Evolutionary conservation across 2,797 vertebrate species (phyloP), one percentile per base, ranked within the genome.

Genomic region (Danio jaintianensis): DNA sequence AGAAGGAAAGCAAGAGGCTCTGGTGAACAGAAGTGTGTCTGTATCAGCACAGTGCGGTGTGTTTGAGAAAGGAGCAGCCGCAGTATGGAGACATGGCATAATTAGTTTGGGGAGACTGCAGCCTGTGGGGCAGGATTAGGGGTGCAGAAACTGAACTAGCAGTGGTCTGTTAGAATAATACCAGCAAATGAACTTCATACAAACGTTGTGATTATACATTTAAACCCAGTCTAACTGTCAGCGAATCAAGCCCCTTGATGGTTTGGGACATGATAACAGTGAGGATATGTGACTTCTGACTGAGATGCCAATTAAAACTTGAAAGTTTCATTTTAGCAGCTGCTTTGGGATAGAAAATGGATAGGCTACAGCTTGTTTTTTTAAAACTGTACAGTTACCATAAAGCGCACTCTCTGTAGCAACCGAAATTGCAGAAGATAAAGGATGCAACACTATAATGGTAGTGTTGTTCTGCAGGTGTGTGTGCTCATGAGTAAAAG

Each of bases 101-200:
- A 86, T 85, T 83, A 88, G 73, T 85, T 82, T 80, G 77, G 81
- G 81, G 82, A 59, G 76, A 75, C 69, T 62, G 56, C 55, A 53
- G 70, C 82, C 79, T 83, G 47, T 64, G 78, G 85, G 84, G 67
- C 75, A 72, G 78, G 83, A 86, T 86, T 84, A 83, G 79, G 71
- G 73, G 85, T 62, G 82, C 66, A 82, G 76, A 58, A 58, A 79
- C 50, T 79, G 77, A 74, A 77, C 68, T 78, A 72, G 73, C 67
- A 42, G 45, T 69, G 78, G 66, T 78, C 70, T 72, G 74, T 81
- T 68, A 73, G 78, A 72, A 64, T 76, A 79, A 68, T 77, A 64
- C 78, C 64, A 77, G 78, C 74, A 83, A 75, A 75, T 82, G 47
- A 55, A 59, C 13, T 29, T 84, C 71, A 79, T 76, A 74, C 66